Evolutionary conservation across 2,888 invertebrate genomes (phyloP).

Genomic region (Aphidoletes aphidimyza): DNA sequence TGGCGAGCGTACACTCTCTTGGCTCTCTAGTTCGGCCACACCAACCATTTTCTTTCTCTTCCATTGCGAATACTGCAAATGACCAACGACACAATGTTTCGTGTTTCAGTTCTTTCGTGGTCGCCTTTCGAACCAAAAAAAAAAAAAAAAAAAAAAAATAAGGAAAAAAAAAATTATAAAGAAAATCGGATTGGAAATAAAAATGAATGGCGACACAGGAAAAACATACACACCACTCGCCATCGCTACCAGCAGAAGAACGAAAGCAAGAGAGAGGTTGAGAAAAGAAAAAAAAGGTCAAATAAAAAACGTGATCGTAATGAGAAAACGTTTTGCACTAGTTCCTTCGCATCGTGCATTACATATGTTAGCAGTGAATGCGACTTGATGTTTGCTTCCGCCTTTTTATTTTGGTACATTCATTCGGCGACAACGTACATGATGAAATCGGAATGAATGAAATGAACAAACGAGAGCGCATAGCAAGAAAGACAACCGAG

Average conservation of each 20-base stretch:
- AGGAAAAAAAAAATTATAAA: too few species aligned
- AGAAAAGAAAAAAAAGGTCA: not conserved
- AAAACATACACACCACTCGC: not conserved
- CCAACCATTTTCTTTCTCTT: not conserved
- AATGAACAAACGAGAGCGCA: too few species aligned
- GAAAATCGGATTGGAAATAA: not conserved
- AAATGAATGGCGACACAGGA: not conserved
- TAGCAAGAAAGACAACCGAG: too few species aligned
- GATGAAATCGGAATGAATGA: too few species aligned
- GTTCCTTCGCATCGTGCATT: not conserved
- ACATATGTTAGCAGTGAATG: conserved; percentile 36
- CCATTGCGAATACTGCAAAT: not conserved
- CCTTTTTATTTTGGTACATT: too few species aligned
- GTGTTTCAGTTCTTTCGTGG: not conserved
- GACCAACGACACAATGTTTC: conserved; percentile 14
- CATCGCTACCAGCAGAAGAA: not conserved
- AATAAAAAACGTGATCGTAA: conserved; percentile 20
- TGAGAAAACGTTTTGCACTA: conserved; percentile 1
- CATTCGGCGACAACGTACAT: too few species aligned
- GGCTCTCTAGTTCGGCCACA: too few species aligned
- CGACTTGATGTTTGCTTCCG: conserved; percentile 49
- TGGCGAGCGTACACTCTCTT: too few species aligned
- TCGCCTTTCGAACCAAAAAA: not conserved
- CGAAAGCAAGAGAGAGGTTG: not conserved
- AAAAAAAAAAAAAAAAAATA: not conserved